These are phyloP conservation scores for Phaedon cochleariae DNA, from an alignment of 2,888 invertebrate genomes.

Conservation along the genomic window DNA sequence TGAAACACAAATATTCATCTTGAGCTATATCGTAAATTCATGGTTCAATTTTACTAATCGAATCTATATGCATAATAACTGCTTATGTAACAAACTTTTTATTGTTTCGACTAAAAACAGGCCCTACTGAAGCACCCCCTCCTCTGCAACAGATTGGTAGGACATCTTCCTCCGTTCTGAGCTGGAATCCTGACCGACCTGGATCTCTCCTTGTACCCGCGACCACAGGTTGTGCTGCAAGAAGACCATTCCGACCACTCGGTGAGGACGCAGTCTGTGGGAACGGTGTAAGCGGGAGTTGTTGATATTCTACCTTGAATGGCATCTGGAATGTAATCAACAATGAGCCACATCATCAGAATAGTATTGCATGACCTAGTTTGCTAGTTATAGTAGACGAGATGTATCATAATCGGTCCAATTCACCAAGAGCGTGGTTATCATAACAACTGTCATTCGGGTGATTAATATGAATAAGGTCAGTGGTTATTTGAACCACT, in stretches of 20 bases:
- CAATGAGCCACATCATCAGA: too few species aligned
- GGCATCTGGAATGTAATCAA: slow-evolving; percentile 42
- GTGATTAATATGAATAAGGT: too few species aligned
- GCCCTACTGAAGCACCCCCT: slow-evolving; percentile 64
- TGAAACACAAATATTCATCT: too few species aligned
- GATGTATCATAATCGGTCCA: too few species aligned
- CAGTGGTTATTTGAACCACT: too few species aligned
- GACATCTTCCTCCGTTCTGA: slow-evolving; percentile 73
- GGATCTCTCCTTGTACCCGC: slow-evolving; percentile 72
- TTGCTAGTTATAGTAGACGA: too few species aligned
- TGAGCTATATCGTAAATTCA: too few species aligned
- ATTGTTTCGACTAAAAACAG: slow-evolving; percentile 12
- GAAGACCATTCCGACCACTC: slow-evolving; percentile 86
- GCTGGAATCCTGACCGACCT: slow-evolving; percentile 71
- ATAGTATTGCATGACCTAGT: too few species aligned
- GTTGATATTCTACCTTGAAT: slow-evolving; percentile 42
- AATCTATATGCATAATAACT: background rate
- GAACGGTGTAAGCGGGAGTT: slow-evolving; percentile 21
- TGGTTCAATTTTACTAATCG: too few species aligned
- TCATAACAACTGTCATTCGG: too few species aligned
- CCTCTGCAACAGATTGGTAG: slow-evolving; percentile 67
- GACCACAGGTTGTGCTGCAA: slow-evolving; percentile 84
- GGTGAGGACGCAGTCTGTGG: slow-evolving; percentile 74
- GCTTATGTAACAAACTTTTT: background rate
- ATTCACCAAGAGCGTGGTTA: too few species aligned